A percentile compares a stretch with the other conserved stretches of the same genome.
Conservation (phyloP, 2,113 vertebrate species). For the Malurus elegans region DNA sequence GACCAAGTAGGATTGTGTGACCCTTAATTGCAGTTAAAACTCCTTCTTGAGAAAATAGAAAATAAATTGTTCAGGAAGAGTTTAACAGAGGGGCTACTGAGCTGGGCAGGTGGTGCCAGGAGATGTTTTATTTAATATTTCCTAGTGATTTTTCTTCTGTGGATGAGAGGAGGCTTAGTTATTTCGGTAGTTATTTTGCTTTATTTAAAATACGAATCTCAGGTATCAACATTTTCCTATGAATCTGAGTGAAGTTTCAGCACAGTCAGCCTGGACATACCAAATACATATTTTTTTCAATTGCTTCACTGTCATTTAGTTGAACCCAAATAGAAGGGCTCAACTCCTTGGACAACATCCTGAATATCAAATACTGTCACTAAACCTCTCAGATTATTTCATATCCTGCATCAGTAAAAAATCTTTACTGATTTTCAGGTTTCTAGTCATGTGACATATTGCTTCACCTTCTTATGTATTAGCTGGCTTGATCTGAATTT, state of each 20-base stretch:
- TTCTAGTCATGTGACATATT: neutral
- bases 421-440: neutral
- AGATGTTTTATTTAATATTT: neutral
- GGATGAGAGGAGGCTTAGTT: neutral
- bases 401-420: too few relatives aligned
- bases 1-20: neutral
- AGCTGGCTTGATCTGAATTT: neutral
- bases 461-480: neutral
- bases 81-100: neutral
- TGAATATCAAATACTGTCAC: neutral
- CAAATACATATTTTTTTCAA: neutral
- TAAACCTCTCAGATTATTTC: neutral
- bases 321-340: neutral
- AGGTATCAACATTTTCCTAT: neutral
- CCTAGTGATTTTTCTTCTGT: neutral
- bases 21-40: fast-evolving
- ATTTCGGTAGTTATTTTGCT: neutral
- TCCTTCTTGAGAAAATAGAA: neutral
- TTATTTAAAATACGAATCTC: neutral
- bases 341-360: neutral
- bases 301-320: neutral
- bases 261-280: neutral
- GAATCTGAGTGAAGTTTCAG: neutral
- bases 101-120: neutral
- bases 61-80: neutral